Base-by-base conservation (phyloP, 2,113 vertebrate genomes). In the Zosterops pallidus region DNA sequence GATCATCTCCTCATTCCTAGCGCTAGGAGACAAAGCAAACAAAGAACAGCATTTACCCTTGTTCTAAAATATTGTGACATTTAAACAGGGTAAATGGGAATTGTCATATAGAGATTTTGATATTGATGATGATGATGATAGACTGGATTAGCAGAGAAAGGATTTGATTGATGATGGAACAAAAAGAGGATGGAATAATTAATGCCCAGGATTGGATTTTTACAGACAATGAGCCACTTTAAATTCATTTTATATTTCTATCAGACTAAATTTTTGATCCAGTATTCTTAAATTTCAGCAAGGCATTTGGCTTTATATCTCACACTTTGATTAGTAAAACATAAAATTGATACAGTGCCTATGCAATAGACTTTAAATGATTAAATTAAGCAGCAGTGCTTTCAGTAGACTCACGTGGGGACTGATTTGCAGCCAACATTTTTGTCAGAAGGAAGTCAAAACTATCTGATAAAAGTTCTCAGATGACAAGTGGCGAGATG, bases 111-210 rank as follows among this genome's bases (percentile, higher is more conserved):
- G 72, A 86, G 44, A 78, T 83, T 91, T 84, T 75, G 26, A 75
- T 89, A 95, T 84, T 78, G 52, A 20, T 92, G 60, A 1, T 2
- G 7, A 4, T 63, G 7, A 4, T 63, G 89, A 86, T 68, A 60
- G 80, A 41, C 56, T 78, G 69, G 31, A 84, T 88, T 64, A 89
- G 57, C 37, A 56, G 72, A 64, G 60, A 86, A 83, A 82, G 31
- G 56, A 68, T 84, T 89, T 95, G 92, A 95, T 13, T 71, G 85
- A 97, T 49, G 74, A 68, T 0, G 39, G 44, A 86, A 68, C 29
- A 83, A 68, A 96, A 92, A 74, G 47, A 78, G 28, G 28, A 81
- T 33, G 52, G 86, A 92, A 94, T 92, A 93, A 93, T 90, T 96
- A 91, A 96, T 81, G 65, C n/a, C 60, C 65, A 76, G 56, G 33